These are phyloP conservation scores for Patella ulyssiponensis DNA, from an alignment of 2,888 invertebrate genomes.

Conservation along the genomic window DNA sequence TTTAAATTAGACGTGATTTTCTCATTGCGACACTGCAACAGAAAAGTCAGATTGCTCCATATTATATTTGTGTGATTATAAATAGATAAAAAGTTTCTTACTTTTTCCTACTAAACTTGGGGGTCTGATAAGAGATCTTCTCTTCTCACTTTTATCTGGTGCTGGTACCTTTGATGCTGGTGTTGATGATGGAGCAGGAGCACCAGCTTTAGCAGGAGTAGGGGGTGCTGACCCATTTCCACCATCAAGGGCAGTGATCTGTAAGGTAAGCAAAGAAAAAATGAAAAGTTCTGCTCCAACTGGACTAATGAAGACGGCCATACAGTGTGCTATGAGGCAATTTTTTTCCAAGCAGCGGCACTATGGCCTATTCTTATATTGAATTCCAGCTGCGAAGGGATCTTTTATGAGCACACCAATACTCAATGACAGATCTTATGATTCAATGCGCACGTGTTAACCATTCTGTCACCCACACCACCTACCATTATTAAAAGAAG, in stretches of 20 bases:
- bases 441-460: too few relatives aligned
- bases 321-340: too few relatives aligned
- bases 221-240: slow-evolving; percentile 34
- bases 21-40: too few relatives aligned
- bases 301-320: neutral
- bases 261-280: slow-evolving; percentile 12
- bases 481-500: too few relatives aligned
- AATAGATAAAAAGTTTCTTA: slow-evolving; percentile 35
- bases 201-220: slow-evolving; percentile 39
- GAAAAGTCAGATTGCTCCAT: too few relatives aligned
- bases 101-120: slow-evolving; percentile 66
- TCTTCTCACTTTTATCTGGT: slow-evolving; percentile 39
- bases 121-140: slow-evolving; percentile 62
- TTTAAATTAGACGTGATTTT: too few relatives aligned
- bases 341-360: too few relatives aligned
- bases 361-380: too few relatives aligned
- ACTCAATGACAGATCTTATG: too few relatives aligned
- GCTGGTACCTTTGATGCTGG: slow-evolving; percentile 32
- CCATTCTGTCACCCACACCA: too few relatives aligned
- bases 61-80: neutral
- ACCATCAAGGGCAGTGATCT: slow-evolving; percentile 54
- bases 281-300: neutral
- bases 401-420: too few relatives aligned
- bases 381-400: too few relatives aligned
- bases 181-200: slow-evolving; percentile 37